Evolutionary conservation across 2,888 invertebrate genomes (phyloP), one percentile per base, ranked within the genome.

Genomic region (Julus scanicus): DNA sequence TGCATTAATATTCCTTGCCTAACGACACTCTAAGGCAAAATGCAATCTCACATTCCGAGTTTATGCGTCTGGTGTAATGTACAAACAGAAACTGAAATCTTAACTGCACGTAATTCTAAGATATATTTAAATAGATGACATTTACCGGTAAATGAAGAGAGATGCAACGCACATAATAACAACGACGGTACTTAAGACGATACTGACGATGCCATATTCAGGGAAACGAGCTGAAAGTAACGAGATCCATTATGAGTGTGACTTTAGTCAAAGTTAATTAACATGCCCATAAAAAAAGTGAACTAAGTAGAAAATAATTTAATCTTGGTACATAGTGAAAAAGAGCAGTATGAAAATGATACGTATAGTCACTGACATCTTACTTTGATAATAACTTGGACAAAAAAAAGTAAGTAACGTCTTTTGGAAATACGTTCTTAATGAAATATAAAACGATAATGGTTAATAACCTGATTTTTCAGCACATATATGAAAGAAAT

Each of bases 181-280:
- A 1, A 97, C 95, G 71, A 96, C 94, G 0, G 95, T 95, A 89
- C 96, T 96, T 40, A 97, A 94, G 0, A 97, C 95, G 88, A 97
- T 95, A 90, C 97, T 96, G 80, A 97, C 94, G 90, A 97, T 97
- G 9, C 96, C 96, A 92, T 97, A 97, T 71, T 96, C 96, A 0
- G 97, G 97, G 87, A 97, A 93, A 44, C 96, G 53, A 63, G 88
- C 96, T 96, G 93, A 2, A 85, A 85, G 15, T 9, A 85, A 85
- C 3, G 15, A 85, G 29, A 85, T 0, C 11, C 29, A 37, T 80
- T 80, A 5, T 3, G 44, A 44, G 83, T 86, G 48, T 86, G 49
- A 86, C 17, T 85, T 85, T 48, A 44, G 13, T 17, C 8, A 84
- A 71, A 2, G 11, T 1, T 71, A 29, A 29, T 71, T 8, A 53